Evolutionary conservation across 35 echinoderm and acorn worm species (phyloP).

Genomic region (Anneissia japonica): DNA sequence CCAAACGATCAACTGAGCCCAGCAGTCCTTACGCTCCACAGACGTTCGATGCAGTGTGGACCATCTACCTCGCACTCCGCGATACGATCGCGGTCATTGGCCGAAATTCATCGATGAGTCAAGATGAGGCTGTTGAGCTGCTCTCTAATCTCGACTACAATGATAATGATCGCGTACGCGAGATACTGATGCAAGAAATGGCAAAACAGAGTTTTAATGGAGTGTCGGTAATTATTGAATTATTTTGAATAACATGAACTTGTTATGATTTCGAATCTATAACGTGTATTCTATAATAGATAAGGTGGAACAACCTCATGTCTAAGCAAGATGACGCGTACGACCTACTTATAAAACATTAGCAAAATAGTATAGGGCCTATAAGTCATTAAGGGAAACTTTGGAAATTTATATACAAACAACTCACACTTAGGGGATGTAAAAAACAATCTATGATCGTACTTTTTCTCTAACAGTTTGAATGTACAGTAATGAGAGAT

Average conservation of each 20-base stretch:
- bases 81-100: conserved; percentile 27
- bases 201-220: background rate
- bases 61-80: conserved; percentile 68
- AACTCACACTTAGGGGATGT: too few relatives aligned
- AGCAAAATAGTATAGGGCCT: too few relatives aligned
- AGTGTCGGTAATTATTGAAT: background rate
- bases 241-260: background rate
- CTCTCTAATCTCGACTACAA: background rate
- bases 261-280: background rate
- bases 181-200: background rate
- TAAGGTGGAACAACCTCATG: background rate
- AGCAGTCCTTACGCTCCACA: conserved; percentile 64
- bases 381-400: too few relatives aligned
- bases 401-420: too few relatives aligned
- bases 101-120: background rate
- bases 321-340: too few relatives aligned
- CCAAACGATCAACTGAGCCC: conserved; percentile 20
- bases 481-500: too few relatives aligned
- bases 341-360: too few relatives aligned
- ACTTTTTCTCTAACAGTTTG: too few relatives aligned
- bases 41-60: conserved; percentile 94
- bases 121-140: background rate
- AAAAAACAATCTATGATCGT: too few relatives aligned
- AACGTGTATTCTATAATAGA: background rate
- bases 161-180: background rate